These are phyloP conservation scores for Tapirus terrestris DNA, from an alignment of 2,113 vertebrate species.

Conservation along the genomic window DNA sequence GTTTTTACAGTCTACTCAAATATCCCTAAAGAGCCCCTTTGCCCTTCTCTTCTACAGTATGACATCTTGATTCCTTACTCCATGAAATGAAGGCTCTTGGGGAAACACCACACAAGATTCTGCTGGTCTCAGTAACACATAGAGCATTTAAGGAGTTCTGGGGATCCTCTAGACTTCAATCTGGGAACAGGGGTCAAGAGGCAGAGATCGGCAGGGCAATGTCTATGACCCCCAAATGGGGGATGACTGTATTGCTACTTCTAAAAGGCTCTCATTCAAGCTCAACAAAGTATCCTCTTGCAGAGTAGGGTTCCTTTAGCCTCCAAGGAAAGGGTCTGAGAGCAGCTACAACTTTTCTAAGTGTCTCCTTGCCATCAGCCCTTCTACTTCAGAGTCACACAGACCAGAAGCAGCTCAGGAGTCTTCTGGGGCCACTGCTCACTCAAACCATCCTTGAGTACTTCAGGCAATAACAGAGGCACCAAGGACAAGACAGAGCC, in stretches of 20 bases:
- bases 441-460: slow-evolving; percentile 28
- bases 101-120: not conserved
- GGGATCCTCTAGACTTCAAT: slow-evolving; percentile 27
- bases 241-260: slow-evolving; percentile 22
- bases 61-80: not conserved
- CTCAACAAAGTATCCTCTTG: slow-evolving; percentile 18
- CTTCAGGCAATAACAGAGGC: slow-evolving; percentile 29
- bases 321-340: not conserved
- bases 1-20: slow-evolving; percentile 36
- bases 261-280: slow-evolving; percentile 23
- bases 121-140: slow-evolving; percentile 47
- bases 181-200: slow-evolving; percentile 21
- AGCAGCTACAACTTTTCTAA: slow-evolving; percentile 17
- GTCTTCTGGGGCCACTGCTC: not conserved
- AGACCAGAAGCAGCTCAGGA: slow-evolving; percentile 37
- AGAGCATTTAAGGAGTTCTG: not conserved
- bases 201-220: not conserved
- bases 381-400: slow-evolving; percentile 15
- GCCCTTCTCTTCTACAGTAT: not conserved
- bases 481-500: not conserved
- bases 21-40: not conserved
- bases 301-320: slow-evolving; percentile 26
- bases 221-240: not conserved
- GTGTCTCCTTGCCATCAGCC: not conserved
- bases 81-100: not conserved